Evolutionary conservation across 2,888 invertebrate species (phyloP).

Genomic region (Nasonia oneida): DNA sequence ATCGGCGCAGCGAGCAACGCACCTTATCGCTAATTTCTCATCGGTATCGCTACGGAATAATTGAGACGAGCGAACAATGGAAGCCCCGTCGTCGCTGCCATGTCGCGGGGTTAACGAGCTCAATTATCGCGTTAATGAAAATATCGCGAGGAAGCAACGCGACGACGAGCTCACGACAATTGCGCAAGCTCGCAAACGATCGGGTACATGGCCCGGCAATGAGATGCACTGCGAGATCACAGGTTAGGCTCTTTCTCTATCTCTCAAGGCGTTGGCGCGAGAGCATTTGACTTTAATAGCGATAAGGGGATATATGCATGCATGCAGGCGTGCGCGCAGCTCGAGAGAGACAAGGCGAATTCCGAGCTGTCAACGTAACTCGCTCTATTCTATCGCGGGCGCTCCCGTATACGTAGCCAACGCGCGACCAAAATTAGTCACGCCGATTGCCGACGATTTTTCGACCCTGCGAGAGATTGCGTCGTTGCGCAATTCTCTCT

Average conservation of each 20-base stretch:
- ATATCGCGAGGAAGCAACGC: not conserved
- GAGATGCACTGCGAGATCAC: conserved; percentile 12
- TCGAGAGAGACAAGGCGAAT: not conserved
- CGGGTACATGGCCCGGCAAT: not conserved
- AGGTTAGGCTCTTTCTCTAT: not conserved
- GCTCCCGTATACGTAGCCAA: not conserved
- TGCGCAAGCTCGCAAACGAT: not conserved
- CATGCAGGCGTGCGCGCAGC: not conserved
- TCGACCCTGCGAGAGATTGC: not conserved
- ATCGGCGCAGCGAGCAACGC: conserved; percentile 8
- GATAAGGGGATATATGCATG: not conserved
- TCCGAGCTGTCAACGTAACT: conserved; percentile 51
- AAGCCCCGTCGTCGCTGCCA: too few relatives aligned
- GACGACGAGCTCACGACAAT: not conserved
- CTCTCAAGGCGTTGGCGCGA: conserved; percentile 64
- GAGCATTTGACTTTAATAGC: conserved; percentile 59
- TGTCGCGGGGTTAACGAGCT: conserved; percentile 5
- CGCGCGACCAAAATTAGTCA: conserved; percentile 48
- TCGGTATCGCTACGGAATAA: not conserved
- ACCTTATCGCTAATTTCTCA: not conserved
- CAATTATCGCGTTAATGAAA: conserved; percentile 17
- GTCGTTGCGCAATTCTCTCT: not conserved
- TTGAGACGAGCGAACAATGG: conserved; percentile 60
- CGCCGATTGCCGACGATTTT: conserved; percentile 25
- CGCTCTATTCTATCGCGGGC: conserved; percentile 7